phyloP scores from a whole-genome alignment of 2,888 invertebrate species.

The Netelia inedita region DNA sequence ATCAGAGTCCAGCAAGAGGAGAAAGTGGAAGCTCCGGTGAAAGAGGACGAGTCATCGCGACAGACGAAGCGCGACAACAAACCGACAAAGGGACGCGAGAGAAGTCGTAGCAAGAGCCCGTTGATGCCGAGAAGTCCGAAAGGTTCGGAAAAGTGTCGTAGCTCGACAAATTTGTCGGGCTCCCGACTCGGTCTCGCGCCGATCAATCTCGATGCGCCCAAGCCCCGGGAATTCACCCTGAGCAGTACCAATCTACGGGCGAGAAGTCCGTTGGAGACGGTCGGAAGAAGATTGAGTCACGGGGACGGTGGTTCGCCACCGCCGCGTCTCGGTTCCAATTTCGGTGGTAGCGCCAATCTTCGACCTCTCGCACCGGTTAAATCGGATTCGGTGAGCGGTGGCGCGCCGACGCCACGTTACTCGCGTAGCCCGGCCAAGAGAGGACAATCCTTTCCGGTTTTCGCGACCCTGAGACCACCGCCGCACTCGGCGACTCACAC shows the following conservation, averaged over 20 bases:
- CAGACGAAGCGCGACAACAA: constrained; percentile 73
- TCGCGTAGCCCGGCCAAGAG: constrained; percentile 83
- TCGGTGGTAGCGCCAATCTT: constrained; percentile 82
- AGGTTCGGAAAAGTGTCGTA: constrained; percentile 80
- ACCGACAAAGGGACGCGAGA: constrained; percentile 75
- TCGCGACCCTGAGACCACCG: constrained; percentile 81
- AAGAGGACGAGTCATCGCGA: constrained; percentile 74
- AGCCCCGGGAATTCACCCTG: constrained; percentile 82
- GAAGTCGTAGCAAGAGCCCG: constrained; percentile 83
- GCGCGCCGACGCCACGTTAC: constrained; percentile 78
- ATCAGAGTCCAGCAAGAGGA: constrained; percentile 83
- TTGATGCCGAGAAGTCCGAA: constrained; percentile 81
- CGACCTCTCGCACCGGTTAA: constrained; percentile 77
- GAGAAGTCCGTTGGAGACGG: constrained; percentile 82
- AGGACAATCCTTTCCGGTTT: constrained; percentile 83
- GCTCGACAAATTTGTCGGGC: constrained; percentile 81
- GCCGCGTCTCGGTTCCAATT: constrained; percentile 79
- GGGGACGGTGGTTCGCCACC: constrained; percentile 83
- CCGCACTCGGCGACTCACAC: constrained; percentile 72
- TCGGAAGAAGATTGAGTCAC: constrained; percentile 82
- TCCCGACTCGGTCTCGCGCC: constrained; percentile 81
- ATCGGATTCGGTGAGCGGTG: constrained; percentile 77
- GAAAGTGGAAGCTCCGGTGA: constrained; percentile 77
- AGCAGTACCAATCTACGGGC: constrained; percentile 83
- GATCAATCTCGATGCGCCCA: constrained; percentile 79